A percentile compares a stretch with the other conserved stretches of the same genome.
phyloP scores from a whole-genome alignment of 1,140 invertebrate genomes.

The Lepidurus arcticus region DNA sequence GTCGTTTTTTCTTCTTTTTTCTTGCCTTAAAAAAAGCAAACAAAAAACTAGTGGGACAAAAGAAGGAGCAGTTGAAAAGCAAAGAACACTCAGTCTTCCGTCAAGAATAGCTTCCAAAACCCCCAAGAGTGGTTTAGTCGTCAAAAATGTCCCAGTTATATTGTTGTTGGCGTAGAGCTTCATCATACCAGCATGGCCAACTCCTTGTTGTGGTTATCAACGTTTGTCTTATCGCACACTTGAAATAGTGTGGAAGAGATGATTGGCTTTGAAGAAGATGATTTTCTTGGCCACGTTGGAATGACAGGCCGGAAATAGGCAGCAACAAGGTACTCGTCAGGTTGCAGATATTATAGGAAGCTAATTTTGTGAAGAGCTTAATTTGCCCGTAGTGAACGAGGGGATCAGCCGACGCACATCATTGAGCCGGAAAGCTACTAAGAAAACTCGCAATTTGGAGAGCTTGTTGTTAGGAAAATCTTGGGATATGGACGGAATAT shows the following conservation, averaged over 20 bases:
- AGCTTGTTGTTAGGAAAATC: background rate
- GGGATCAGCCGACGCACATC: background rate
- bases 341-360: background rate
- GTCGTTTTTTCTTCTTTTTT: conserved; percentile 5
- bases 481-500: background rate
- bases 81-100: background rate
- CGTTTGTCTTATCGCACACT: background rate
- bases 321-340: background rate
- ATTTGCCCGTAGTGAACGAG: background rate
- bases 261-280: no score
- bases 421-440: background rate
- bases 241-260: background rate
- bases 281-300: background rate
- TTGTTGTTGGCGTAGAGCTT: background rate
- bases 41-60: background rate
- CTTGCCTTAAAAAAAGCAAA: background rate
- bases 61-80: background rate
- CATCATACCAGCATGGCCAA: background rate
- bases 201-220: background rate
- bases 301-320: background rate
- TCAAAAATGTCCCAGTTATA: background rate
- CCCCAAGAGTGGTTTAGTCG: background rate
- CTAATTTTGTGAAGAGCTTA: background rate
- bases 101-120: background rate
- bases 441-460: background rate